Evolutionary conservation across 2,888 invertebrate genomes (phyloP), one percentile per base, ranked within the genome.

Genomic region (Dinocampus coccinellae): DNA sequence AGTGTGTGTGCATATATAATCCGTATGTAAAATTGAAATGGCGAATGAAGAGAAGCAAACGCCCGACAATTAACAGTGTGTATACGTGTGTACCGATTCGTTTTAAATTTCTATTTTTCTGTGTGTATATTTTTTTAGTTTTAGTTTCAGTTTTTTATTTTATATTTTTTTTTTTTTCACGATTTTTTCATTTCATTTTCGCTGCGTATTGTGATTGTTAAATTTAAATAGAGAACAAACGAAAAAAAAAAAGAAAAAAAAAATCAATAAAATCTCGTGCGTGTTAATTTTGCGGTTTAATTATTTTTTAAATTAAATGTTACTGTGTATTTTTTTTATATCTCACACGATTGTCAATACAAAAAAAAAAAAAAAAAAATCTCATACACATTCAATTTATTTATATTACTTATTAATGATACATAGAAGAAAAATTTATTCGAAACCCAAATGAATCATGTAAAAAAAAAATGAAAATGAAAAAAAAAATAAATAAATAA

Each of bases 281-380:
- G 80, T 84, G 47, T 84, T 82, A 84, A 85, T 84, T 84, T 84
- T 79, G 84, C 81, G 81, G 79, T 84, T 84, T 85, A 84, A 85
- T 85, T 85, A 84, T 85, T 85, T 85, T 85, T 84, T 83, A 82
- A 85, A 85, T 85, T 85, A 84, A 84, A 84, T 75, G 74, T n/a
- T 39, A 36, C 36, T 34, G 62, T 62, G 55, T 11, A 42, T 39
- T 34, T 22, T n/a, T n/a, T n/a, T n/a, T n/a, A n/a, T n/a, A n/a
- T n/a, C n/a, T n/a, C n/a, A n/a, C 11, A 34, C 22, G 34, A 34
- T 34, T 34, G 60, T 39, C 62, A 36, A 62, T 62, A 39, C 42
- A 42, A 39, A 39, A 62, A 42, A 20, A 13, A 42, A 11, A 26
- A 24, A n/a, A 24, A 55, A n/a, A n/a, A n/a, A n/a, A n/a, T n/a